phyloP scores from a whole-genome alignment of 2,797 vertebrate species.

The Bradypodion pumilum region DNA sequence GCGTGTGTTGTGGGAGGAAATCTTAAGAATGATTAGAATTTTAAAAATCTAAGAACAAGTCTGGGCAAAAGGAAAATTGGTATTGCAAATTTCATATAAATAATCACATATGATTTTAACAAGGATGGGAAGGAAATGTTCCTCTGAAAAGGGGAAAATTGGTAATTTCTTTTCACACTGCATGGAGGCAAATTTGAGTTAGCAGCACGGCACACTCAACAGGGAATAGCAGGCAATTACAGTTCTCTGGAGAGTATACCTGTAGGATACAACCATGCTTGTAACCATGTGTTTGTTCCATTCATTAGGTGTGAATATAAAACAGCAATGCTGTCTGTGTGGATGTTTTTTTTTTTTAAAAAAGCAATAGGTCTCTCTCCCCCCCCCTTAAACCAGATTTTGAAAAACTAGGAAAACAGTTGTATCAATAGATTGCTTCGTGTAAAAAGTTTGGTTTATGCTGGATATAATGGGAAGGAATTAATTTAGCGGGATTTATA shows the following conservation, averaged over 20 bases:
- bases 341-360: neutral
- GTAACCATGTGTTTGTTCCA: neutral
- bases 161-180: neutral
- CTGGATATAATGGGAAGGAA: no score
- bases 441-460: neutral
- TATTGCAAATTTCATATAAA: neutral
- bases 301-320: neutral
- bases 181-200: neutral
- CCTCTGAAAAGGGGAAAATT: neutral
- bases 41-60: neutral
- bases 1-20: neutral
- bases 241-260: neutral
- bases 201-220: neutral
- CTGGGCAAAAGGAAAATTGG: neutral
- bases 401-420: neutral
- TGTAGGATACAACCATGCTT: neutral
- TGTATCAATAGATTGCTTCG: neutral
- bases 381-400: neutral
- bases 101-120: no score
- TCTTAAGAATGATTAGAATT: rapidly evolving
- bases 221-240: neutral
- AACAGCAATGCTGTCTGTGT: neutral
- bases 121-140: neutral
- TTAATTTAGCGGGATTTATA: neutral
- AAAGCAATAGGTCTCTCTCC: neutral